Evolutionary conservation across 2,888 invertebrate genomes (phyloP).

Genomic region (Drosophila parthenogenetica): DNA sequence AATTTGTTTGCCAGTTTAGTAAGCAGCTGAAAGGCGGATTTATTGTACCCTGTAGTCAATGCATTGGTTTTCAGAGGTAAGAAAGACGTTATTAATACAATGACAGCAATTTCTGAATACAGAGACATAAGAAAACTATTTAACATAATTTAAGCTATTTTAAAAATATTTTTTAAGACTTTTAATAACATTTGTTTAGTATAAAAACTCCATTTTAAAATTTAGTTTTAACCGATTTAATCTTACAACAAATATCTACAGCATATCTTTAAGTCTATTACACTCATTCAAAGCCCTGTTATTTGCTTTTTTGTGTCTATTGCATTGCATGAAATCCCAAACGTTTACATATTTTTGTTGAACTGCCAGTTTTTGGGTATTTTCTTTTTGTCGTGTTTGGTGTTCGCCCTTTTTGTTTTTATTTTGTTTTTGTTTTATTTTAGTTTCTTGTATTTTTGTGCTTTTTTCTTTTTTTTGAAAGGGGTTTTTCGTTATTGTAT

Average conservation of each 20-base stretch:
- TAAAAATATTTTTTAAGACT: no score
- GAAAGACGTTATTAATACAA: not conserved
- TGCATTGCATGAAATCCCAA: slow-evolving; percentile 65
- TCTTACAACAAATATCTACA: not conserved
- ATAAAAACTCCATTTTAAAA: no score
- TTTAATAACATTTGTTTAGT: no score
- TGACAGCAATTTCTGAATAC: not conserved
- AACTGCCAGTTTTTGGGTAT: slow-evolving; percentile 35
- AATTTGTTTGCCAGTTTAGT: slow-evolving; percentile 56
- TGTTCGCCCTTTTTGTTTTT: slow-evolving; percentile 26
- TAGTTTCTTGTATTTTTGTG: slow-evolving; percentile 14
- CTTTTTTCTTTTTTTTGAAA: not conserved
- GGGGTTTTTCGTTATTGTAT: slow-evolving; percentile 39
- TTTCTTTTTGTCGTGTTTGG: slow-evolving; percentile 8
- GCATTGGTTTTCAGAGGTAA: not conserved
- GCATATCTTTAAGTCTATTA: slow-evolving; percentile 1
- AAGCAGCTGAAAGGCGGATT: slow-evolving; percentile 30
- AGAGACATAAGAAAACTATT: not conserved
- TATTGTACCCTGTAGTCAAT: slow-evolving; percentile 10
- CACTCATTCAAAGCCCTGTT: not conserved
- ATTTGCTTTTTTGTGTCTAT: slow-evolving; percentile 42
- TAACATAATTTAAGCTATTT: no score
- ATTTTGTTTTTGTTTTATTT: slow-evolving; percentile 32
- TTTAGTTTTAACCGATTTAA: no score
- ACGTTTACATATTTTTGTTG: slow-evolving; percentile 65